Conservation (phyloP, 2,888 invertebrate species). For the Aplocera efformata region DNA sequence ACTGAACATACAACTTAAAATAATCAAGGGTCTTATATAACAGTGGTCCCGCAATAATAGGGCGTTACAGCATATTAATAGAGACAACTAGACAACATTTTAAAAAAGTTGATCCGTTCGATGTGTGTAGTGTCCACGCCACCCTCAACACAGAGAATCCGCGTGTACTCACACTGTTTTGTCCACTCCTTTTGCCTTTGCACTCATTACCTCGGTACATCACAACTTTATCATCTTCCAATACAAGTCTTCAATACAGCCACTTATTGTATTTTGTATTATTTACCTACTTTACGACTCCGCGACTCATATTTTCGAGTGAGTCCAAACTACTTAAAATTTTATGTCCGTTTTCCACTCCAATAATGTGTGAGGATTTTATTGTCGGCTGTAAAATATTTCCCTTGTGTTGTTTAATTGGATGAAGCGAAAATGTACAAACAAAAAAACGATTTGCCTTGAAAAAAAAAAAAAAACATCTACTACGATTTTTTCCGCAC, state of each 20-base stretch:
- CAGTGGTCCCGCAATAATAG: no score
- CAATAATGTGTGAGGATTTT: slow-evolving; percentile 63
- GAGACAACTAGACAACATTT: no score
- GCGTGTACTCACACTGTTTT: no score
- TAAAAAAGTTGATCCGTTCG: no score
- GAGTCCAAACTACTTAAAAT: slow-evolving; percentile 76
- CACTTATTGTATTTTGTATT: slow-evolving; percentile 80
- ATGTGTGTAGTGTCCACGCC: no score
- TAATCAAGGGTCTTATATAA: no score
- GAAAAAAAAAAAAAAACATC: no score
- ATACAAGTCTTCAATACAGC: slow-evolving; percentile 64
- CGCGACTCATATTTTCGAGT: slow-evolving; percentile 67
- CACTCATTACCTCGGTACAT: slow-evolving; percentile 28
- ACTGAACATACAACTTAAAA: no score
- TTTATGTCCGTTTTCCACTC: slow-evolving; percentile 71
- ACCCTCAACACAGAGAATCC: no score
- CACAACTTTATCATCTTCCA: slow-evolving; percentile 34
- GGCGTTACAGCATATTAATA: no score
- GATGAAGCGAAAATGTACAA: slow-evolving; percentile 30
- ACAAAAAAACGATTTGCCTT: slow-evolving; percentile 1
- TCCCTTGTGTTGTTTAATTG: slow-evolving; percentile 57
- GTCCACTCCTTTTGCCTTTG: no score
- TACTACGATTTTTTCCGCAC: no score
- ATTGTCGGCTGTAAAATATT: slow-evolving; percentile 58
- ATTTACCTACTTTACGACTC: slow-evolving; percentile 75